Percentiles rank a stretch among this genome's conserved stretches.
Conservation (phyloP, 2,113 vertebrate species). For the Coryphaenoides rupestris region DNA sequence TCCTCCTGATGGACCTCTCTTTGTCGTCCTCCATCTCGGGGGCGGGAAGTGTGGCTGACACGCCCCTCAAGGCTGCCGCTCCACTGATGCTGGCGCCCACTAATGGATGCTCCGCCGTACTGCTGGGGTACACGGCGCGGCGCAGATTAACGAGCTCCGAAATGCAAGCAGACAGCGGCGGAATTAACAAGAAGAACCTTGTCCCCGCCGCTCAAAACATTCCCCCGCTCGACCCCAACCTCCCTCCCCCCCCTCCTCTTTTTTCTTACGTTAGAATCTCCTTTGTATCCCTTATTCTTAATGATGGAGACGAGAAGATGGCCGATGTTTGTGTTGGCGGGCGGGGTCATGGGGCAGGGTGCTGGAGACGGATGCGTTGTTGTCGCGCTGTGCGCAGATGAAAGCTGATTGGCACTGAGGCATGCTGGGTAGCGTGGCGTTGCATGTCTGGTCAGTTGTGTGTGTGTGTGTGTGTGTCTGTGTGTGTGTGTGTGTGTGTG, state of each 20-base stretch:
- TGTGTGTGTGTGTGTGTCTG: too few species aligned
- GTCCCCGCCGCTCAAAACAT: conserved; percentile 28
- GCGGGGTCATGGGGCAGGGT: background rate
- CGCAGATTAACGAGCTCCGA: conserved; percentile 75
- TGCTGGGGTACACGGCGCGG: conserved; percentile 61
- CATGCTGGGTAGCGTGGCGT: too few species aligned
- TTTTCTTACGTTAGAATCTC: conserved; percentile 49
- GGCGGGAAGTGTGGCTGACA: conserved; percentile 50
- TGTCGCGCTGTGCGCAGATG: too few species aligned
- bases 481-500: too few species aligned
- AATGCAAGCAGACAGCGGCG: conserved; percentile 73
- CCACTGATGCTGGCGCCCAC: conserved; percentile 56
- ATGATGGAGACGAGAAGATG: conserved; percentile 26
- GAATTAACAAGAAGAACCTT: conserved; percentile 72
- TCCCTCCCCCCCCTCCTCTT: conserved; percentile 25
- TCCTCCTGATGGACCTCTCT: background rate
- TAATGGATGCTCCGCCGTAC: conserved; percentile 66
- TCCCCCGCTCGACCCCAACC: conserved; percentile 29
- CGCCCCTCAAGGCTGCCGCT: conserved; percentile 61
- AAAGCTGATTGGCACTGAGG: too few species aligned
- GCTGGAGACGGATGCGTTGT: too few species aligned
- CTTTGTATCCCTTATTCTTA: conserved; percentile 26
- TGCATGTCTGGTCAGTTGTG: too few species aligned
- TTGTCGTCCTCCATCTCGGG: conserved; percentile 25
- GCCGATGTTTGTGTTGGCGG: conserved; percentile 1